A percentile compares a stretch with the other conserved stretches of the same genome.
These are phyloP conservation scores for Caenorhabditis virilis DNA, from an alignment of 2,888 invertebrate genomes.

Conservation along the genomic window DNA sequence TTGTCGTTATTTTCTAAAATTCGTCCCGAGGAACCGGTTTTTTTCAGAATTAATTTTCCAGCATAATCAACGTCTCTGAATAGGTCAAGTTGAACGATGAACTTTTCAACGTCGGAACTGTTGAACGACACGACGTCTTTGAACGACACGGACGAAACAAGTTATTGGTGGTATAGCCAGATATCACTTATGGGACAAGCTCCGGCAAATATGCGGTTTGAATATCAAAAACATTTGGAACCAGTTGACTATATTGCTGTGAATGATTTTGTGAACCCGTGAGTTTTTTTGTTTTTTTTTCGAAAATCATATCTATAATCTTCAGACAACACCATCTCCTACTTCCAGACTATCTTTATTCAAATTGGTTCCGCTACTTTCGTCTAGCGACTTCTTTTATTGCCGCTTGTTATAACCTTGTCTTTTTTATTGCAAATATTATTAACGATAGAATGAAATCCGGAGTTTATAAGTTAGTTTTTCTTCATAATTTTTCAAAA, in stretches of 20 bases:
- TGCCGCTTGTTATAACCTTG: constrained; percentile 18
- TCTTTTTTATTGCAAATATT: constrained; percentile 25
- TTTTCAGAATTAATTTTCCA: no score
- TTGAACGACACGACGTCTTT: no score
- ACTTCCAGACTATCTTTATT: constrained; percentile 7
- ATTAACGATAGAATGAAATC: constrained; percentile 19
- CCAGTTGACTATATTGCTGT: constrained; percentile 23
- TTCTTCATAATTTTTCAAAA: not conserved
- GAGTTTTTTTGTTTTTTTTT: constrained; percentile 6
- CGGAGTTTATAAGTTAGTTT: constrained; percentile 28
- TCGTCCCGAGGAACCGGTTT: no score
- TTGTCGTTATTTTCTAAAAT: no score
- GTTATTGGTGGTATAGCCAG: not conserved
- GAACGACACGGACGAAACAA: not conserved
- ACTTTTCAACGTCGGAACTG: no score
- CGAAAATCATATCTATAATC: not conserved
- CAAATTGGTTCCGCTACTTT: constrained; percentile 14
- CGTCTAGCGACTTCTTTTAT: constrained; percentile 12
- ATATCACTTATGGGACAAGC: constrained; percentile 2
- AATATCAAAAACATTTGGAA: constrained; percentile 14
- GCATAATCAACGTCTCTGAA: no score
- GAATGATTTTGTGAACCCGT: constrained; percentile 27
- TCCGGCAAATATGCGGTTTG: constrained; percentile 4
- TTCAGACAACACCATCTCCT: not conserved
- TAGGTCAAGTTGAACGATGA: no score